phyloP scores from a whole-genome alignment of 2,113 vertebrate genomes.

The Leptodactylus fuscus region DNA sequence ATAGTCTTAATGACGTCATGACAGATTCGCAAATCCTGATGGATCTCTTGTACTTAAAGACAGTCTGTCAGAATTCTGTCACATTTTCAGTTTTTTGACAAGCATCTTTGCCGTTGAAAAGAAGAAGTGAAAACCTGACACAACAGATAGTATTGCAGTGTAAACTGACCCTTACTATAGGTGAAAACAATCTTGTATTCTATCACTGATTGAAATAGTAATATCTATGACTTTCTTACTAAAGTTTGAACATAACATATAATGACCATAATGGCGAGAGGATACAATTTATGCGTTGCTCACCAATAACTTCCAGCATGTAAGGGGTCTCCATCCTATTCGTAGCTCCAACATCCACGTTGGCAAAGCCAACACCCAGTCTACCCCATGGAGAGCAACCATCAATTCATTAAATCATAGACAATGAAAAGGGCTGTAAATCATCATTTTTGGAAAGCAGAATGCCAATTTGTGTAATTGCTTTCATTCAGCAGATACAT shows the following conservation, averaged over 20 bases:
- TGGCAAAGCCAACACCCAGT: neutral
- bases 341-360: neutral
- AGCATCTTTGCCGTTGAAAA: no score
- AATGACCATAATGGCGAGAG: neutral
- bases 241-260: neutral
- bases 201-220: neutral
- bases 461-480: constrained; percentile 33
- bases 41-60: no score
- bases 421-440: constrained; percentile 10
- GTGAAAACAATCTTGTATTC: no score
- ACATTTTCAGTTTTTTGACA: no score
- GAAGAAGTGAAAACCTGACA: no score
- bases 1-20: no score
- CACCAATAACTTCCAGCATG: neutral
- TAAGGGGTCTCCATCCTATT: neutral
- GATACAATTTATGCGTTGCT: neutral
- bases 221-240: neutral
- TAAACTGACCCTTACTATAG: no score
- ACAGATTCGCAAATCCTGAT: no score
- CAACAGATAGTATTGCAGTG: no score
- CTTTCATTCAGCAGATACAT: constrained; percentile 44
- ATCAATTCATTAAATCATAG: constrained; percentile 33
- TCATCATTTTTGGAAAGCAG: constrained; percentile 41
- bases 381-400: constrained; percentile 6
- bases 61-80: no score